Base-by-base conservation (phyloP, 1,140 invertebrate genomes). In the Brachionus calyciflorus region DNA sequence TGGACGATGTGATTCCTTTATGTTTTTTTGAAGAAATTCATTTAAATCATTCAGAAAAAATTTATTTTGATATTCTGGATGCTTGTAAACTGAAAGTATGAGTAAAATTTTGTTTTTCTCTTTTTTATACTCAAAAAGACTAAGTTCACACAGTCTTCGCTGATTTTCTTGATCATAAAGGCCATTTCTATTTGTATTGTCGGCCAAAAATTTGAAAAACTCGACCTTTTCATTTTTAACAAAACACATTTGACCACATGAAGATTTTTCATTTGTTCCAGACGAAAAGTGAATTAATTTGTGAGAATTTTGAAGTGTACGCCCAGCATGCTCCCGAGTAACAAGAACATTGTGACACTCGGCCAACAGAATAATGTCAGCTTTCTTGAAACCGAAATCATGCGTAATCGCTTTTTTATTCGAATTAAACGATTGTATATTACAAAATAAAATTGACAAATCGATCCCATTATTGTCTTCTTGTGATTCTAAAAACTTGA, bases 341-440 rank as follows among this genome's bases (percentile, higher is more conserved):
- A 3, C 14, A 14, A 14, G 4, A 30, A 3, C 30, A 57, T 57
- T 57, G 53, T 57, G 53, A 57, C 53, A 33, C 30, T 57, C 53
- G 17, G 14, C 30, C 5, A 57, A 33, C 0, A 57, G n/a, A 33
- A 57, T 33, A 57, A 57, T 33, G 26, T 57, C 9, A 30, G 26
- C 53, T 57, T 57, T 26, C 30, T 30, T 30, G 26, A n/a, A 57
- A 1, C 53, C 53, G 5, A 14, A 30, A n/a, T 57, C 28, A 3
- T 3, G 30, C 30, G 28, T 30, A 9, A 57, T 0, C 17, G 28
- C 30, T 33, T 33, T 30, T 57, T 33, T 57, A 12, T 57, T 57
- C 7, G 24, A 3, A 57, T 57, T 57, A 26, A 57, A 57, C 26
- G 26, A 57, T 57, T 57, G 53, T 5, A 57, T 57, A n/a, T 57